A percentile compares a stretch with the other conserved stretches of the same genome.
Conservation (phyloP, 2,113 vertebrate species). For the Hydropotes inermis region DNA sequence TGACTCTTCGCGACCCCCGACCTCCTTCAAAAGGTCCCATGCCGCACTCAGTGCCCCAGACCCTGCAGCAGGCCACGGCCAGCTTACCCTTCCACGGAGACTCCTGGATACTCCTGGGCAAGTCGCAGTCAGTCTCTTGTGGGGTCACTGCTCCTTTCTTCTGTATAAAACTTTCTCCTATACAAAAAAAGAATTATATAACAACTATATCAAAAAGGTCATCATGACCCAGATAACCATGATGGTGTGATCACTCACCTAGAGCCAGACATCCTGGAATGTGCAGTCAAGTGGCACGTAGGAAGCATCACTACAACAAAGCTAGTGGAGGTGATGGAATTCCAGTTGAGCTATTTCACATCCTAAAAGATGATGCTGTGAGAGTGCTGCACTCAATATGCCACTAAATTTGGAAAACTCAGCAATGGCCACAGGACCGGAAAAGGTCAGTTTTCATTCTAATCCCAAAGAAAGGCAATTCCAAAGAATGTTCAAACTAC, state of each 20-base stretch:
- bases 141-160: not conserved
- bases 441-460: not conserved
- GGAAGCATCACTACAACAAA: not conserved
- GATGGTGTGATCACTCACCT: not conserved
- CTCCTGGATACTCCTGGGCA: not conserved
- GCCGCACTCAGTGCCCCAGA: not conserved
- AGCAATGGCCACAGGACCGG: not conserved
- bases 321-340: not conserved
- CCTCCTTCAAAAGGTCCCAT: not conserved
- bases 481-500: not conserved
- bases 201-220: not conserved
- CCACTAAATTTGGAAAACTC: not conserved
- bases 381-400: not conserved
- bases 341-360: not conserved
- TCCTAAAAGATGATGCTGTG: not conserved
- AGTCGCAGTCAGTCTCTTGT: not conserved
- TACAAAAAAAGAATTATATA: not conserved
- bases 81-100: not conserved
- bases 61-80: not conserved
- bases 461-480: not conserved
- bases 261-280: not conserved
- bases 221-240: not conserved
- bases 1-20: not conserved
- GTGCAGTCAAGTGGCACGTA: not conserved
- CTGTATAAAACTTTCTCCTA: not conserved